Evolutionary conservation across 2,113 vertebrate genomes (phyloP), one percentile per base, ranked within the genome.

Genomic region (Galeopterus variegatus): DNA sequence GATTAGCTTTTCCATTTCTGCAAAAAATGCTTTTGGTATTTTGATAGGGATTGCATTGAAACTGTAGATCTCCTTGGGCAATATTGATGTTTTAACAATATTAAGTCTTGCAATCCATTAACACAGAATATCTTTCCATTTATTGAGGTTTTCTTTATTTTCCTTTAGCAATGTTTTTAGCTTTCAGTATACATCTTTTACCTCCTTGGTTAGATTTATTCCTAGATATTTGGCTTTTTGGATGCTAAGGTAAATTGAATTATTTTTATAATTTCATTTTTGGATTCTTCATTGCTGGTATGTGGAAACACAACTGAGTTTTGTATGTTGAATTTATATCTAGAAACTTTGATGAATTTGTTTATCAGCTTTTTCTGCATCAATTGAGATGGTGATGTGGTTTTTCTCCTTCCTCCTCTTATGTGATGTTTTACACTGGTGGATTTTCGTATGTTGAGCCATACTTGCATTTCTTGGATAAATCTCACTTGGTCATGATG

Each of bases 71-170:
- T 1, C 5, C 76, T 64, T 64, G 50, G 76, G 45, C 36, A 88
- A 14, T 36, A 94, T 3, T 72, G n/a, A 76, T 48, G 83, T 85
- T 14, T 92, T 89, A 79, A 92, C 24, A 73, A 33, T 67, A 60
- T 86, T 90, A 90, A 75, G 54, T 72, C 36, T 83, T 84, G 14
- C 12, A 89, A 83, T 36, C 62, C n/a, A 54, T 36, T n/a, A 80
- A 76, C 45, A 77, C 28, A 80, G 56, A 56, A 31, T 62, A 18
- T 83, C 7, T 54, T 89, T 54, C 41, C 13, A 67, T 60, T 41
- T 91, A 28, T 45, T 75, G 58, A 75, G 14, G 11, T 56, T 85
- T 85, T 48, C 7, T 80, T 87, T 90, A 80, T 93, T 65, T 94
- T 84, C 56, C 41, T 41, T 41, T 4, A 41, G 41, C 41, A 41